phyloP scores from a whole-genome alignment of 2,113 vertebrate genomes.

The Chloroceryle aenea region DNA sequence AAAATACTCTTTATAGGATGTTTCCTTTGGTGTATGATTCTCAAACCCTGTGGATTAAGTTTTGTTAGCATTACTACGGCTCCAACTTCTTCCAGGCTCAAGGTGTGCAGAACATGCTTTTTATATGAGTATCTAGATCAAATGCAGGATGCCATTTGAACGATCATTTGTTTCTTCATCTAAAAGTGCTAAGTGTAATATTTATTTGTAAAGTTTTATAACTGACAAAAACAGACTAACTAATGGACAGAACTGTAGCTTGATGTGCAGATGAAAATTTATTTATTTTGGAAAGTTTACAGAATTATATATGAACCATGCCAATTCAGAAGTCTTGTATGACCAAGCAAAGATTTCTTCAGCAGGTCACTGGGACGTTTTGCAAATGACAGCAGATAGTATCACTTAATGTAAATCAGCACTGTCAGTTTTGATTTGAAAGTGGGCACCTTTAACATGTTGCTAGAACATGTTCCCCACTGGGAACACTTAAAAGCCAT shows the following conservation, averaged over 20 bases:
- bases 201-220: not conserved
- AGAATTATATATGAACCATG: not conserved
- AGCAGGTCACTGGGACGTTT: not conserved
- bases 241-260: not conserved
- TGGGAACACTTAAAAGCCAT: conserved; percentile 7
- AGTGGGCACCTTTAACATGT: not conserved
- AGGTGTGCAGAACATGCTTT: not conserved
- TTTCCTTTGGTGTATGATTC: not conserved
- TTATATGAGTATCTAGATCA: not conserved
- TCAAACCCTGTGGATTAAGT: not conserved
- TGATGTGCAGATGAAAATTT: not conserved
- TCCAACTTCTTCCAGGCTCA: not conserved
- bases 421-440: conserved; percentile 25
- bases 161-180: not conserved
- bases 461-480: not conserved
- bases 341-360: not conserved
- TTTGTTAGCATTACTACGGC: not conserved
- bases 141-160: not conserved
- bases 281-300: not conserved
- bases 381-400: not conserved
- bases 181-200: not conserved
- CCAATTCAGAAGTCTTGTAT: not conserved
- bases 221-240: not conserved
- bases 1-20: not conserved
- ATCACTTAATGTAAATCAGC: not conserved